phyloP scores from a whole-genome alignment of 2,113 vertebrate genomes.

The Ophthalmolycus amberensis region DNA sequence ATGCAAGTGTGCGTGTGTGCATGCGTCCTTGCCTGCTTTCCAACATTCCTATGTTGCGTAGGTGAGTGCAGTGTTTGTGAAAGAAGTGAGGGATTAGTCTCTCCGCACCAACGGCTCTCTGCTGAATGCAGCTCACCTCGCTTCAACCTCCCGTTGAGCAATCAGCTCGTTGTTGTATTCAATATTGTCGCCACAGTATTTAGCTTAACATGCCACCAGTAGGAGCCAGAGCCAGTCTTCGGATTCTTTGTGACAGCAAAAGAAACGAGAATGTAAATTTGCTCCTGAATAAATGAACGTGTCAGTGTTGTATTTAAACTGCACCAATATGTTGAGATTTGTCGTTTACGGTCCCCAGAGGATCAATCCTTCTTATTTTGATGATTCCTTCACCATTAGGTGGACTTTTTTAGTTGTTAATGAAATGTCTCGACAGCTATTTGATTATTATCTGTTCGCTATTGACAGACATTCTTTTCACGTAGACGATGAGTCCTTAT shows the following conservation, averaged over 20 bases:
- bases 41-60: not conserved
- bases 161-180: not conserved
- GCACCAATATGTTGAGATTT: not conserved
- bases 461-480: no score
- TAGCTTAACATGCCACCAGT: not conserved
- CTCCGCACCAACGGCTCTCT: not conserved
- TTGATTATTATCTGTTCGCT: no score
- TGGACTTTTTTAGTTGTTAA: not conserved
- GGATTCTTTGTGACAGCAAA: slow-evolving; percentile 6
- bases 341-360: not conserved
- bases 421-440: no score
- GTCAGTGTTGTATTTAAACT: not conserved
- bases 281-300: not conserved
- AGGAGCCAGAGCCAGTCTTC: not conserved
- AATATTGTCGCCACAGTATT: not conserved
- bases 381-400: no score
- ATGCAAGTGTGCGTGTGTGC: not conserved
- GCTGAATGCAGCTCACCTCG: slow-evolving; percentile 6
- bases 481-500: not conserved
- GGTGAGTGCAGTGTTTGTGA: not conserved
- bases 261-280: not conserved
- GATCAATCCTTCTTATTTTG: not conserved
- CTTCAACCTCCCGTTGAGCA: not conserved
- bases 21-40: not conserved
- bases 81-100: slow-evolving; percentile 9